phyloP scores from a whole-genome alignment of 2,113 vertebrate species.

The Spheniscus mendiculus region DNA sequence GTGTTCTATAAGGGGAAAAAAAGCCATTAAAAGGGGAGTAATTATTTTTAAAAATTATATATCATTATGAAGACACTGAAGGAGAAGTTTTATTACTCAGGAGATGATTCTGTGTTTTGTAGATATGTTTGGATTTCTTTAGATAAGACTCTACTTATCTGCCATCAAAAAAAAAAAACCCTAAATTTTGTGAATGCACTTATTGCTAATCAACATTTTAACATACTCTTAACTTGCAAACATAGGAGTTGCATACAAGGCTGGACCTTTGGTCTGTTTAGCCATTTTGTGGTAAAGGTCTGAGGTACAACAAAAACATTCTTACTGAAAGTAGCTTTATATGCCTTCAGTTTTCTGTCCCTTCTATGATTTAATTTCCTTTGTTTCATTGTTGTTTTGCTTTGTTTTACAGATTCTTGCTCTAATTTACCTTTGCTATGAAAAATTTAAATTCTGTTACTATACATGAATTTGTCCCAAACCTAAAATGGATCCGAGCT shows the following conservation, averaged over 20 bases:
- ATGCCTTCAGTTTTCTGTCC: not conserved
- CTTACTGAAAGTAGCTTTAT: not conserved
- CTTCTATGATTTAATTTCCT: not conserved
- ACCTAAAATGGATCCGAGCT: not conserved
- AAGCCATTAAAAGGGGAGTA: not conserved
- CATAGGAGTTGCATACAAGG: not conserved
- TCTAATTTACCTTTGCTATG: not conserved
- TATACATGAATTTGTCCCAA: not conserved
- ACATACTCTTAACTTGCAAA: not conserved
- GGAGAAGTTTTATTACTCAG: not conserved
- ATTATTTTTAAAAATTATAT: not conserved
- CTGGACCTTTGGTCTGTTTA: not conserved
- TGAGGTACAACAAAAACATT: not conserved
- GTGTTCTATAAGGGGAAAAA: not conserved
- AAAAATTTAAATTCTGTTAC: not conserved
- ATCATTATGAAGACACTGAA: not conserved
- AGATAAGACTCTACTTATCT: not conserved
- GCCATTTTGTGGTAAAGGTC: not conserved
- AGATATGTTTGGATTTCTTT: not conserved
- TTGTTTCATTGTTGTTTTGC: not conserved
- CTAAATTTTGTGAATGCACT: not conserved
- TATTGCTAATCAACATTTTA: not conserved
- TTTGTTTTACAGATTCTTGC: not conserved
- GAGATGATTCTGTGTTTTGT: not conserved
- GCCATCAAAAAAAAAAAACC: not conserved